phyloP scores from a whole-genome alignment of 2,888 invertebrate genomes.

The Drosophila monieri region DNA sequence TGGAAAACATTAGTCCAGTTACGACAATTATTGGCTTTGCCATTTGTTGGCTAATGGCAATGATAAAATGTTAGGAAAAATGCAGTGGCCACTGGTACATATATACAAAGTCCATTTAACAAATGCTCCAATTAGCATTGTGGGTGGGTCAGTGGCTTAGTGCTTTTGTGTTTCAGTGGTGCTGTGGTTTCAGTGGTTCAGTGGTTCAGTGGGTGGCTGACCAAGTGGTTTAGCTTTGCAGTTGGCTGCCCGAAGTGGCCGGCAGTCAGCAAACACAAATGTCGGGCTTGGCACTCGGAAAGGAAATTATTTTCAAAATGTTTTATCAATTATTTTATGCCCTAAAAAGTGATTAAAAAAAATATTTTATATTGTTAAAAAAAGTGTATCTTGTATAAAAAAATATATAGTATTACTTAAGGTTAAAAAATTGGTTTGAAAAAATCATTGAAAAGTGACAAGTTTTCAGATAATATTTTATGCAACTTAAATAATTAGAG shows the following conservation, averaged over 20 bases:
- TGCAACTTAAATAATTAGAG: too few species aligned
- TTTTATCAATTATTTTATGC: background rate
- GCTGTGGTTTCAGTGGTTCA: constrained; percentile 1
- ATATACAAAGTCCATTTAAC: constrained; percentile 44
- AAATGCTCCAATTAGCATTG: constrained; percentile 61
- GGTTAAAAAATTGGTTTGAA: too few species aligned
- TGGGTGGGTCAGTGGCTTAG: background rate
- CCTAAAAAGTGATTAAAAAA: background rate
- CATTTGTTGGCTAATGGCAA: constrained; percentile 6
- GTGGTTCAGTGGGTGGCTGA: constrained; percentile 7
- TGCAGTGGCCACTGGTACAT: constrained; percentile 21
- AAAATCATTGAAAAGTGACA: too few species aligned
- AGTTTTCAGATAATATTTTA: too few species aligned
- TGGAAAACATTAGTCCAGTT: background rate
- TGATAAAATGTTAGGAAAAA: constrained; percentile 13
- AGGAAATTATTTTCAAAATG: background rate
- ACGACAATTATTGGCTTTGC: background rate
- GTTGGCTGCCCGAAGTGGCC: background rate
- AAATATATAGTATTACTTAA: too few species aligned
- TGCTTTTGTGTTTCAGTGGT: background rate
- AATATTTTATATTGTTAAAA: too few species aligned
- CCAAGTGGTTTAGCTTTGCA: background rate
- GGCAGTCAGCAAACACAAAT: constrained; percentile 17
- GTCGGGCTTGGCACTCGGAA: constrained; percentile 13
- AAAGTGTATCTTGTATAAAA: too few species aligned